phyloP scores from a whole-genome alignment of 1,140 invertebrate genomes.

The Bombus huntii region DNA sequence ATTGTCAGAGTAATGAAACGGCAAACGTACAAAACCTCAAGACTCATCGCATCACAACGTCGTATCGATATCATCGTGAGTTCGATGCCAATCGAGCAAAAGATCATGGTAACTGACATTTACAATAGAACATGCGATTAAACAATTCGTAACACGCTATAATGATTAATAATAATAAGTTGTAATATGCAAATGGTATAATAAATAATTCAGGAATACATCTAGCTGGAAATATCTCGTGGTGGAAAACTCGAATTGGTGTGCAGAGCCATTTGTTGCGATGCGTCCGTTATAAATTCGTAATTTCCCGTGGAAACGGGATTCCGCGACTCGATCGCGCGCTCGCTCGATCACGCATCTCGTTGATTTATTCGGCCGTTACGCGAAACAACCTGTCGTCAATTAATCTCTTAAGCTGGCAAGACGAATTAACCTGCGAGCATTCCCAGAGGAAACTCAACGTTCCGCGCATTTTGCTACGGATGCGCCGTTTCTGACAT shows the following conservation, averaged over 20 bases:
- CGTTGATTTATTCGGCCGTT: conserved; percentile 39
- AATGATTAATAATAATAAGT: no score
- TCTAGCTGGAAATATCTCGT: neutral
- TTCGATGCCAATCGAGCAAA: no score
- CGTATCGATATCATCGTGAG: no score
- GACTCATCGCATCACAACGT: no score
- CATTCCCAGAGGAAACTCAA: neutral
- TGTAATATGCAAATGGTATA: no score
- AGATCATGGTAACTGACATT: no score
- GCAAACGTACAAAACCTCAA: no score
- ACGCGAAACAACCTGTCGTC: conserved; percentile 35
- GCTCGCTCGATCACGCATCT: neutral
- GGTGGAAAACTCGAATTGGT: neutral
- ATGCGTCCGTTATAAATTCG: neutral
- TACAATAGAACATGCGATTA: no score
- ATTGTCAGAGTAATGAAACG: no score
- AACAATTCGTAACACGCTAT: no score
- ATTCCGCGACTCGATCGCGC: neutral
- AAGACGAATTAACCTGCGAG: conserved; percentile 40
- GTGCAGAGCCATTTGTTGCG: neutral
- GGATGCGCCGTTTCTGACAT: neutral
- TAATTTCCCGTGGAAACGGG: conserved; percentile 9
- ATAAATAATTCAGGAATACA: no score
- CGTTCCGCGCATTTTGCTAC: neutral
- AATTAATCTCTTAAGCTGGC: conserved; percentile 45